Conservation (phyloP, 2,797 vertebrate genomes). For the Sebastes matsubarae region DNA sequence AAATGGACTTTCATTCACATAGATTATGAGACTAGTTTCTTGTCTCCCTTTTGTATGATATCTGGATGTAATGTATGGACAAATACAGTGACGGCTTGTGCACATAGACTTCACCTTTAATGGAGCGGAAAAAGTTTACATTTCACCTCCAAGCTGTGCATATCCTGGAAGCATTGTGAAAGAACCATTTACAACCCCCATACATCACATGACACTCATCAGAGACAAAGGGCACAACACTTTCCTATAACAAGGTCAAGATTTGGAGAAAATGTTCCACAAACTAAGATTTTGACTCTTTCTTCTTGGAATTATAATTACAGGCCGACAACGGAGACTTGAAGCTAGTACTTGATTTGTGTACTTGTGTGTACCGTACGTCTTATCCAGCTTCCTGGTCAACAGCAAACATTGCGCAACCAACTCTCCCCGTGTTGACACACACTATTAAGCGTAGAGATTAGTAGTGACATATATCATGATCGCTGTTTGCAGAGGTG, state of each 20-base stretch:
- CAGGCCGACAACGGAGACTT: background rate
- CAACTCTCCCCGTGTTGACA: constrained; percentile 57
- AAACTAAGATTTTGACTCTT: background rate
- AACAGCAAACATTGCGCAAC: constrained; percentile 55
- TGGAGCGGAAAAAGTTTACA: constrained; percentile 9
- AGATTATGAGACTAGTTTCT: background rate
- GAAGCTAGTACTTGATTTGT: background rate
- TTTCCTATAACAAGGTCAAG: background rate
- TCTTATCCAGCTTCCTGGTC: constrained; percentile 48
- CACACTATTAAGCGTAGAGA: constrained; percentile 44
- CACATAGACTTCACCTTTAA: constrained; percentile 5
- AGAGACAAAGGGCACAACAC: background rate
- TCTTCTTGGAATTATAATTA: background rate
- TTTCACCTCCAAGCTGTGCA: background rate
- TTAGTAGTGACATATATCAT: constrained; percentile 58
- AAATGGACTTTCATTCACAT: background rate
- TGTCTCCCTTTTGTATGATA: background rate
- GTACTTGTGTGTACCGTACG: background rate
- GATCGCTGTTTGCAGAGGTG: constrained; percentile 63
- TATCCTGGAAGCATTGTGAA: background rate
- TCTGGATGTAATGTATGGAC: background rate
- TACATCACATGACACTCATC: background rate
- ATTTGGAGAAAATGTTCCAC: background rate
- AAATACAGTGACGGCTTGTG: background rate
- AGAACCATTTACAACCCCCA: background rate